Conservation (phyloP, 1,140 invertebrate species). For the Panulirus ornatus region DNA sequence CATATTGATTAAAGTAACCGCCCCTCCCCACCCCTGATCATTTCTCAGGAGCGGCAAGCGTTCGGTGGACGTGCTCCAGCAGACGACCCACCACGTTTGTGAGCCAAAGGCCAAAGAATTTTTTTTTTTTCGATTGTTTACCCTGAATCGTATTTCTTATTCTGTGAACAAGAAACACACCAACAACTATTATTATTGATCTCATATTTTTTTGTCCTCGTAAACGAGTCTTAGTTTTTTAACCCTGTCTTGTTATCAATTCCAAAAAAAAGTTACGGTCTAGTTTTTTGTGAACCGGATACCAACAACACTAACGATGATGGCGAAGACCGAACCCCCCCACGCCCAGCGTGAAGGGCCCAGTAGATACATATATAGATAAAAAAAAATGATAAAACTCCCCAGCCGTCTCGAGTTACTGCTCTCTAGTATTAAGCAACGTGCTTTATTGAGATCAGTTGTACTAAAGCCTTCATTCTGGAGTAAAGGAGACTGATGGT, state of each 20-base stretch:
- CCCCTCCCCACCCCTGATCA: too few species aligned
- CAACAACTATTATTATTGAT: conserved; percentile 29
- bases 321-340: too few species aligned
- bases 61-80: too few species aligned
- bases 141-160: background rate
- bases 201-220: conserved; percentile 10
- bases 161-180: conserved; percentile 36
- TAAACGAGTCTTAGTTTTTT: conserved; percentile 18
- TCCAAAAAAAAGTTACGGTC: background rate
- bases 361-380: too few species aligned
- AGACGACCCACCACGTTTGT: too few species aligned
- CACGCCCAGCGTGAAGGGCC: too few species aligned
- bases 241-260: background rate
- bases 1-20: too few species aligned
- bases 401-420: background rate
- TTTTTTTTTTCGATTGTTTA: background rate
- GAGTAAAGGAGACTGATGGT: too few species aligned
- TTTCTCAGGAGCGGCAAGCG: too few species aligned
- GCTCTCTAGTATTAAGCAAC: background rate
- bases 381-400: too few species aligned
- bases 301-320: too few species aligned
- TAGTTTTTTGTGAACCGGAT: background rate
- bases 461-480: background rate
- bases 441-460: background rate
- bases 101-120: too few species aligned